Conservation (phyloP, 2,797 vertebrate genomes). For the Lagothrix lagotricha region DNA sequence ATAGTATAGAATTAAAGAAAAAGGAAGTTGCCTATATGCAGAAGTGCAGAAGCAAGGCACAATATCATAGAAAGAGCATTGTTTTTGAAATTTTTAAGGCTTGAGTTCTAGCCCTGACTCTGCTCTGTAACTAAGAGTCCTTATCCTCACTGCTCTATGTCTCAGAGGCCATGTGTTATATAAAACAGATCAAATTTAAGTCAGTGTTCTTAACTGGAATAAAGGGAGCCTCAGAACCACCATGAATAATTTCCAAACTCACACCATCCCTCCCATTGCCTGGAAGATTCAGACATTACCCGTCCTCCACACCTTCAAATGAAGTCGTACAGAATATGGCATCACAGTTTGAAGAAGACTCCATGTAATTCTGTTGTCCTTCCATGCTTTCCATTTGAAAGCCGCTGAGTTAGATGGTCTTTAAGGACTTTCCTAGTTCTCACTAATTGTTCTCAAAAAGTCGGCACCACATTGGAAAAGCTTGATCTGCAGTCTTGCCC, state of each 20-base stretch:
- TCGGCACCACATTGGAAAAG: background rate
- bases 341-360: background rate
- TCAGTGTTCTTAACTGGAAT: background rate
- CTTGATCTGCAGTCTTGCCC: background rate
- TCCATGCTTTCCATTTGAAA: background rate
- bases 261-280: background rate
- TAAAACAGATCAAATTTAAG: constrained; percentile 3
- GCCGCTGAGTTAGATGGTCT: background rate
- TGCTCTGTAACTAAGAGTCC: background rate
- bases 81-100: background rate
- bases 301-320: background rate
- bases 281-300: background rate
- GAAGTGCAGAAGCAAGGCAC: background rate
- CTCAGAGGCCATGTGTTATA: background rate
- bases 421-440: background rate
- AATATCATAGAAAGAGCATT: background rate
- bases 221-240: background rate
- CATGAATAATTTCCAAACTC: background rate
- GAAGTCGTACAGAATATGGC: background rate
- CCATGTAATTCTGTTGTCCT: background rate
- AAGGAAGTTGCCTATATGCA: background rate
- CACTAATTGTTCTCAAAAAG: background rate
- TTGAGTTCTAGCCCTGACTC: background rate
- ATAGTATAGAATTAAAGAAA: background rate
- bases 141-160: background rate